Evolutionary conservation across 2,888 invertebrate species (phyloP).

Genomic region (Heliconius aoede): DNA sequence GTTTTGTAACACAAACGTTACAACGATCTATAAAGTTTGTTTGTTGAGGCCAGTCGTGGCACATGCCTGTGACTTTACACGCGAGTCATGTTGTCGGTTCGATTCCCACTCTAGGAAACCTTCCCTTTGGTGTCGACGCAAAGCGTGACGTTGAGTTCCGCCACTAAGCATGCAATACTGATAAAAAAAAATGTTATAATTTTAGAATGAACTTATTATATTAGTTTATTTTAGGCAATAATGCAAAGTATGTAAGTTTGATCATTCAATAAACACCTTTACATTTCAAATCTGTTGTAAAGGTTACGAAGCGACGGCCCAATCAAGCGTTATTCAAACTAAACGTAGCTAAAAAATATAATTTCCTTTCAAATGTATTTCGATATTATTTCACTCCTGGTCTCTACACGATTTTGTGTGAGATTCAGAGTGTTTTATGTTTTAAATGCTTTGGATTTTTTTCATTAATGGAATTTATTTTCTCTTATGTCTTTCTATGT

Average conservation of each 20-base stretch:
- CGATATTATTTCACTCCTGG: not conserved
- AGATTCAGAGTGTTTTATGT: not conserved
- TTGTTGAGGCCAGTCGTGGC: too few relatives aligned
- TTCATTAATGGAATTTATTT: too few relatives aligned
- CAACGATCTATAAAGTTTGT: not conserved
- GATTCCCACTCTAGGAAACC: too few relatives aligned
- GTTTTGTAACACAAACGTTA: not conserved
- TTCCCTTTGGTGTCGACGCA: too few relatives aligned
- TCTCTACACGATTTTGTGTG: not conserved
- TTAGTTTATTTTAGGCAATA: not conserved
- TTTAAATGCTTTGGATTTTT: not conserved
- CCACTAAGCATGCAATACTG: too few relatives aligned
- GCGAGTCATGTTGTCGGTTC: too few relatives aligned
- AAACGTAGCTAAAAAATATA: not conserved
- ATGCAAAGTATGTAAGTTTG: constrained; percentile 1
- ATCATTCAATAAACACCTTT: constrained; percentile 20
- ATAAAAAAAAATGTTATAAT: not conserved
- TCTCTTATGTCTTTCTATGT: too few relatives aligned
- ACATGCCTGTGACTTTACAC: too few relatives aligned
- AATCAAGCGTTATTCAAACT: constrained; percentile 33
- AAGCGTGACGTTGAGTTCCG: too few relatives aligned
- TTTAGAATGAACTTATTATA: not conserved
- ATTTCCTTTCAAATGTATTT: constrained; percentile 12
- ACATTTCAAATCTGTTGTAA: constrained; percentile 15
- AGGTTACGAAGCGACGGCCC: constrained; percentile 7